Base-by-base conservation (phyloP, 2,888 invertebrate species). In the Taphrorychus bicolor region DNA sequence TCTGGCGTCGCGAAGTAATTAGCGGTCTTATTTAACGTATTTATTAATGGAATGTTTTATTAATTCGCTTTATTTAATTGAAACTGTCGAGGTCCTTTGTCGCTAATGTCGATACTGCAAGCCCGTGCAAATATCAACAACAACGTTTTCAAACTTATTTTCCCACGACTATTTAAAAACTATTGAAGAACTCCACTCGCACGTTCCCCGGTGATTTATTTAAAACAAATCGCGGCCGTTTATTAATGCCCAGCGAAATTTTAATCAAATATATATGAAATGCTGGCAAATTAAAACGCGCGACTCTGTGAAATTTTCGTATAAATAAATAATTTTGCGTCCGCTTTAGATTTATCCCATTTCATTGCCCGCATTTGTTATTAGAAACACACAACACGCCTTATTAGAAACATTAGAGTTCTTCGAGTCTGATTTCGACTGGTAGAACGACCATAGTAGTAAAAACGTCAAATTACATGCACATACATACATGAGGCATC, bases 1-100 rank as follows among this genome's bases (percentile, higher is more conserved):
- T 77, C 78, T 79, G 79, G 80, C 80, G 79, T 79, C 79, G 76
- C 73, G 74, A 75, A 77, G 77, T 77, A 78, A 79, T 79, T 79
- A 77, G 76, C 76, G 65, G 68, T 67, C 74, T 73, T 74, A 76
- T 78, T 79, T 79, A 79, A 80, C 79, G 79, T 79, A 79, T 79
- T 79, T 79, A 79, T 79, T 79, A 80, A 79, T 79, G 79, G 79
- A 77, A 78, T 79, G 79, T 80, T 80, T n/a, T 79, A 78, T 78
- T 78, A 78, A 77, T 77, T 78, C 76, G 76, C 75, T 75, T 77
- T 78, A 78, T 78, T 77, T 77, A 77, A 68, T 68, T 59, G 67
- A 62, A 62, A 67, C 58, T 45, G 67, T 62, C 61, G 59, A 63
- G 61, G 53, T 66, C 61, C n/a, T n/a, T n/a, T n/a, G n/a, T n/a